Conservation (phyloP, 2,797 vertebrate genomes). For the Diplodus puntazzo region DNA sequence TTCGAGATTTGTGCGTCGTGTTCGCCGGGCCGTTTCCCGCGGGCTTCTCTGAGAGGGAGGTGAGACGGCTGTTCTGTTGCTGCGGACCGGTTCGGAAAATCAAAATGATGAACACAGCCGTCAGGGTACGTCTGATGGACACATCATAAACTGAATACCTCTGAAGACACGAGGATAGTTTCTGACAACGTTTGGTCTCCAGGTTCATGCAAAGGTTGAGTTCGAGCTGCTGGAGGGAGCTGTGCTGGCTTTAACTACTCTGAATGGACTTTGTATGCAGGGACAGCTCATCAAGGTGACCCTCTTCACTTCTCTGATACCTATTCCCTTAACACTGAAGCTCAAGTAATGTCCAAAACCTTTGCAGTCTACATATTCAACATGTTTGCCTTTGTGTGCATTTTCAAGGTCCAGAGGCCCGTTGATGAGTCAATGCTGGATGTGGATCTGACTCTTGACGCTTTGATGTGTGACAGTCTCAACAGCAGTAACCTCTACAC, state of each 20-base stretch:
- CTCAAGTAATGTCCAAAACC: background rate
- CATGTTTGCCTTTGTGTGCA: background rate
- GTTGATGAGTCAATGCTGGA: slow-evolving; percentile 85
- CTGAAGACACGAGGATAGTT: background rate
- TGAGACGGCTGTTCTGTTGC: slow-evolving; percentile 85
- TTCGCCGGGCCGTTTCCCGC: slow-evolving; percentile 90
- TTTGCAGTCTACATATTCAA: slow-evolving; percentile 1
- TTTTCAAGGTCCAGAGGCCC: slow-evolving; percentile 88
- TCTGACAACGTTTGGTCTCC: slow-evolving; percentile 30
- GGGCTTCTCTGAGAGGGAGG: slow-evolving; percentile 76
- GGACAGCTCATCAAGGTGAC: slow-evolving; percentile 86
- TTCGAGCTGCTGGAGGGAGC: slow-evolving; percentile 90
- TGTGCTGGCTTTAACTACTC: slow-evolving; percentile 83
- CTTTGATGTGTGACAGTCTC: slow-evolving; percentile 83
- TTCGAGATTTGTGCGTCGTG: slow-evolving; percentile 89
- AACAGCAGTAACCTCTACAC: slow-evolving; percentile 84
- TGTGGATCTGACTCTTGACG: slow-evolving; percentile 80
- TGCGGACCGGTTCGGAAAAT: slow-evolving; percentile 87
- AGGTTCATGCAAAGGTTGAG: slow-evolving; percentile 88
- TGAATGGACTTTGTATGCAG: slow-evolving; percentile 82
- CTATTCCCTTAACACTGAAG: background rate
- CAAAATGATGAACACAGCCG: slow-evolving; percentile 80
- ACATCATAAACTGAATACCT: background rate
- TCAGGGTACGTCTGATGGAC: slow-evolving; percentile 77
- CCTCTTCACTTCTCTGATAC: background rate